Evolutionary conservation across 2,113 vertebrate species (phyloP).

Genomic region (Apus apus): DNA sequence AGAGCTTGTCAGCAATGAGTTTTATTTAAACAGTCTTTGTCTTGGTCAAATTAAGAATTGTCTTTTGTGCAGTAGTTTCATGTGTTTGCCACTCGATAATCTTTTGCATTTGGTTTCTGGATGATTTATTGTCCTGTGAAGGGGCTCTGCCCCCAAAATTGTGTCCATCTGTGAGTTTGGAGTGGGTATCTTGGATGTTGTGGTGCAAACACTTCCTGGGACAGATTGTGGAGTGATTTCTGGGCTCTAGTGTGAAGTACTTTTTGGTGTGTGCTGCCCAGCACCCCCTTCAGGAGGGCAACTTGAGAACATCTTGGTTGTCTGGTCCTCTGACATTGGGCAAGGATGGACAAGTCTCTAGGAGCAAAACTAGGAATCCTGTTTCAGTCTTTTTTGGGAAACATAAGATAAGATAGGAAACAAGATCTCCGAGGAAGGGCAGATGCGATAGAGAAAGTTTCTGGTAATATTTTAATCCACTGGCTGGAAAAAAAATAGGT

Average conservation of each 20-base stretch:
- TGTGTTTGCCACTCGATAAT: background rate
- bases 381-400: background rate
- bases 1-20: background rate
- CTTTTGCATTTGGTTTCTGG: background rate
- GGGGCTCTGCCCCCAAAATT: background rate
- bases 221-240: rapidly evolving
- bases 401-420: background rate
- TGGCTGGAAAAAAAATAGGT: background rate
- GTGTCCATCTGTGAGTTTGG: background rate
- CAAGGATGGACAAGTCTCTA: background rate
- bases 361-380: background rate
- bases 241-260: background rate
- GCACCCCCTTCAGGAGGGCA: background rate
- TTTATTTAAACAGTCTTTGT: background rate
- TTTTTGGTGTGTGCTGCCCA: background rate
- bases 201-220: background rate
- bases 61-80: rapidly evolving
- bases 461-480: background rate
- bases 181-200: background rate
- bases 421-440: background rate
- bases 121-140: background rate
- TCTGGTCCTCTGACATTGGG: background rate
- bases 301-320: background rate
- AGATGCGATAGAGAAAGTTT: background rate
- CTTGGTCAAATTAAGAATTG: background rate